These are phyloP conservation scores for Tenualosa thibaudeaui DNA, from an alignment of 2,797 vertebrate genomes.

Conservation along the genomic window DNA sequence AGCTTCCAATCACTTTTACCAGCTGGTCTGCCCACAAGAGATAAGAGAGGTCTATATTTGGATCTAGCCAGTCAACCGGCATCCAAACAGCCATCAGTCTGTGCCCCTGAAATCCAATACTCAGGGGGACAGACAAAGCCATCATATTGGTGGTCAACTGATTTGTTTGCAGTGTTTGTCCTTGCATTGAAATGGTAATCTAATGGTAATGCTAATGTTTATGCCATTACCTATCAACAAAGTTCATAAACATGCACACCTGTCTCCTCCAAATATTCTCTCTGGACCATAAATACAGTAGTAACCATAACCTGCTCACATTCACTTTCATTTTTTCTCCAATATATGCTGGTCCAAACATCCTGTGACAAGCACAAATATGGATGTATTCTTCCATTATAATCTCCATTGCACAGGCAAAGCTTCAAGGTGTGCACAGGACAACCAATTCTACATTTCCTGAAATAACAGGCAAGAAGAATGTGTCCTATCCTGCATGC, in stretches of 20 bases:
- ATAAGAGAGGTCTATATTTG: constrained; percentile 22
- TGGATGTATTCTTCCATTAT: background rate
- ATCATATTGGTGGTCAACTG: constrained; percentile 5
- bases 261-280: background rate
- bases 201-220: background rate
- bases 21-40: background rate
- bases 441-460: background rate
- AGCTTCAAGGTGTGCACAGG: background rate
- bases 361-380: background rate
- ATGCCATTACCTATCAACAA: background rate
- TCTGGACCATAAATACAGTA: background rate
- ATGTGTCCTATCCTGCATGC: background rate
- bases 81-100: constrained; percentile 19
- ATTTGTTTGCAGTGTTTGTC: background rate
- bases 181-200: constrained; percentile 4
- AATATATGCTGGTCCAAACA: background rate
- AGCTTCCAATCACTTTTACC: constrained; percentile 19
- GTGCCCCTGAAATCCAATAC: constrained; percentile 13
- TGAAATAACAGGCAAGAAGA: background rate
- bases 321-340: background rate
- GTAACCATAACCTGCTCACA: background rate
- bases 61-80: constrained; percentile 6
- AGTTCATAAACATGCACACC: background rate
- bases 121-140: background rate
- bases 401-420: constrained; percentile 9